Evolutionary conservation across 2,113 vertebrate species (phyloP).

Genomic region (Macrotis lagotis): DNA sequence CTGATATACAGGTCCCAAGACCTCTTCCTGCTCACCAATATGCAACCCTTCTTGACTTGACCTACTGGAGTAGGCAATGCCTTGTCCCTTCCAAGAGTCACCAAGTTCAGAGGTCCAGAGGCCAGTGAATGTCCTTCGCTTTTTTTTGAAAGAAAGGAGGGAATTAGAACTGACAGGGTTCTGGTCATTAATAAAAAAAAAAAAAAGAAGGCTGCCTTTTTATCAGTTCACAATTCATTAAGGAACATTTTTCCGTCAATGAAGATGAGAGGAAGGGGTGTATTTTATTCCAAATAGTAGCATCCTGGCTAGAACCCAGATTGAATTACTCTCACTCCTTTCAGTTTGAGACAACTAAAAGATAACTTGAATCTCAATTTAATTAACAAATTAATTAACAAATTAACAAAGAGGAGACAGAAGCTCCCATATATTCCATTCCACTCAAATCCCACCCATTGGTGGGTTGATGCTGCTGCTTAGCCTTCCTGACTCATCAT

Average conservation of each 20-base stretch:
- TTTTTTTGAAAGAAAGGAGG: neutral
- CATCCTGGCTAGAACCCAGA: neutral
- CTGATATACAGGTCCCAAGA: neutral
- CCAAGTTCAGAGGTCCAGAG: neutral
- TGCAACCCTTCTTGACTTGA: neutral
- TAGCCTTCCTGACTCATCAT: neutral
- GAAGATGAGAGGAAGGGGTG: neutral
- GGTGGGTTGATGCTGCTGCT: neutral
- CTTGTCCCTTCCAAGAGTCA: neutral
- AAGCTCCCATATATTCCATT: neutral
- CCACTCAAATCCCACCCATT: neutral
- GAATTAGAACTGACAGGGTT: neutral
- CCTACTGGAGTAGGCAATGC: neutral
- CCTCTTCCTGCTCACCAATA: neutral
- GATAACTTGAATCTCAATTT: neutral
- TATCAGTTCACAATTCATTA: neutral
- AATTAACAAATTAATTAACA: too few species aligned
- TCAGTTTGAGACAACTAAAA: neutral
- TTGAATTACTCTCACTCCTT: neutral
- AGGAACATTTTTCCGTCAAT: neutral
- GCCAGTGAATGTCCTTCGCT: neutral
- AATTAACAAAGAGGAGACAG: neutral
- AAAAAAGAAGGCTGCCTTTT: neutral
- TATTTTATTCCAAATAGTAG: neutral
- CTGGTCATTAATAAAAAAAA: neutral